A percentile compares a stretch with the other conserved stretches of the same genome.
Conservation (phyloP, 2,797 vertebrate species). For the Chaetodon trifasciatus region DNA sequence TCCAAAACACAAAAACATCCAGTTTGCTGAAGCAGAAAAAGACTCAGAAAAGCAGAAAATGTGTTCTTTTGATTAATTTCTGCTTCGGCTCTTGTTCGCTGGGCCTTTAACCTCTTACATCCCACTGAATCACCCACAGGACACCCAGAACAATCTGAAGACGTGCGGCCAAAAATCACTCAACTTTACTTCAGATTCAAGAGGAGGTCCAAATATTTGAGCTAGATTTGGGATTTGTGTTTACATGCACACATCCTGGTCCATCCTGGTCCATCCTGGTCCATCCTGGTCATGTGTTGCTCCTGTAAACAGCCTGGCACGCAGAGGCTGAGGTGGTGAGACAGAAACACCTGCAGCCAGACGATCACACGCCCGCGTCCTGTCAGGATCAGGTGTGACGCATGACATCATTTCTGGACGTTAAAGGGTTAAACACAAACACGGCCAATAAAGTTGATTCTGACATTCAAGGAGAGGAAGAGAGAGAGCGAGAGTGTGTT, state of each 20-base stretch:
- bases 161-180: neutral
- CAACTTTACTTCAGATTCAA: neutral
- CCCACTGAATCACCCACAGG: neutral
- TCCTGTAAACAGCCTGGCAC: no score
- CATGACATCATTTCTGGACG: neutral
- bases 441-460: neutral
- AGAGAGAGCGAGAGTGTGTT: constrained; percentile 16
- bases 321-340: no score
- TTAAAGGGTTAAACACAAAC: constrained; percentile 16
- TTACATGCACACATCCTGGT: no score
- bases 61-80: neutral
- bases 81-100: neutral
- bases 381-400: no score
- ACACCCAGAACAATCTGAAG: no score
- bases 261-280: no score
- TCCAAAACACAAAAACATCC: neutral
- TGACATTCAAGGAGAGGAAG: neutral
- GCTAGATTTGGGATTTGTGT: neutral
- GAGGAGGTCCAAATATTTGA: neutral
- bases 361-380: no score
- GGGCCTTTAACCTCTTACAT: neutral
- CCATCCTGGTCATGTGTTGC: no score
- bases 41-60: neutral
- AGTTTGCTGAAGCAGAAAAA: neutral
- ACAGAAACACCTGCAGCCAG: no score